Conservation (phyloP, 1,140 invertebrate species). For the Leptopilina boulardi region DNA sequence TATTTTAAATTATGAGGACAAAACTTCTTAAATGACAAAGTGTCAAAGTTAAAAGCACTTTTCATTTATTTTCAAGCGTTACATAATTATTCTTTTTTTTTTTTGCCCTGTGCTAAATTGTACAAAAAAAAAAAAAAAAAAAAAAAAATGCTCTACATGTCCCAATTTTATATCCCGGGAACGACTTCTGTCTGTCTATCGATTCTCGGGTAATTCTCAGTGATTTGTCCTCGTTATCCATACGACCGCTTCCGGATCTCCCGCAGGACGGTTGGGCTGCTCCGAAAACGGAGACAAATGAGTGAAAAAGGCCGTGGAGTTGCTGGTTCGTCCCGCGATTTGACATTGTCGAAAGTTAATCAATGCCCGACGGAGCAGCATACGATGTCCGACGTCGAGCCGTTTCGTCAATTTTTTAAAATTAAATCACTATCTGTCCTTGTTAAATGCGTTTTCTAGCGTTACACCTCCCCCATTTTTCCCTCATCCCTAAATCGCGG, state of each 20-base stretch:
- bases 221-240: slow-evolving; percentile 72
- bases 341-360: slow-evolving; percentile 77
- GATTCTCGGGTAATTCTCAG: slow-evolving; percentile 29
- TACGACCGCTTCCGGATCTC: slow-evolving; percentile 61
- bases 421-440: slow-evolving; percentile 77
- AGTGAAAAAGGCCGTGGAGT: slow-evolving; percentile 58
- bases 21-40: too few species aligned
- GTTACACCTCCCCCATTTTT: slow-evolving; percentile 48
- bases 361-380: slow-evolving; percentile 67
- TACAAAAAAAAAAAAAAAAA: too few species aligned
- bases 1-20: too few species aligned
- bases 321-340: slow-evolving; percentile 66
- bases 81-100: not conserved
- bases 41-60: not conserved
- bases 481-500: not conserved
- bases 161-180: slow-evolving; percentile 1
- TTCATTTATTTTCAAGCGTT: not conserved
- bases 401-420: slow-evolving; percentile 76
- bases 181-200: slow-evolving; percentile 31
- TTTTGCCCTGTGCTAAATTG: too few species aligned
- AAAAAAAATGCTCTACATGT: slow-evolving; percentile 11
- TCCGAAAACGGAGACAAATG: slow-evolving; percentile 54
- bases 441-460: slow-evolving; percentile 74
- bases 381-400: slow-evolving; percentile 55
- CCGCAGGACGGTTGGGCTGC: slow-evolving; percentile 55